These are phyloP conservation scores for Pseudomyrmex pallidus DNA, from an alignment of 1,140 invertebrate genomes.

Conservation along the genomic window DNA sequence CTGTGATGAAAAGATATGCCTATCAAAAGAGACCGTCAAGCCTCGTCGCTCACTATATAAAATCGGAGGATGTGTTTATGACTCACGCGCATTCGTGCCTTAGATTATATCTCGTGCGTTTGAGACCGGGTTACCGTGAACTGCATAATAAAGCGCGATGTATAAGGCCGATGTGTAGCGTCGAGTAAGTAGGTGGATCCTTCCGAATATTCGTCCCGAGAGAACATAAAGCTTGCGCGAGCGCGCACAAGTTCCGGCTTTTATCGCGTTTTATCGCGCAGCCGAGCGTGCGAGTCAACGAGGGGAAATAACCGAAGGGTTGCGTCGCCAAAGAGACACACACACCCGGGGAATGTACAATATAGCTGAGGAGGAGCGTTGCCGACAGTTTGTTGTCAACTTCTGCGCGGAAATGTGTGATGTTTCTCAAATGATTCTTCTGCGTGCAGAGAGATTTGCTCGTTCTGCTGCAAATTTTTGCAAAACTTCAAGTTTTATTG, in stretches of 20 bases:
- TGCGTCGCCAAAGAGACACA: conserved; percentile 29
- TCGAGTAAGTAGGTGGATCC: conserved; percentile 15
- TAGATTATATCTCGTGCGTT: background rate
- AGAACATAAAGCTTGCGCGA: conserved; percentile 6
- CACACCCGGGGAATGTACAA: background rate
- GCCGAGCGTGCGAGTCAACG: conserved; percentile 35
- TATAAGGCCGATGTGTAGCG: background rate
- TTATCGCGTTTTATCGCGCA: conserved; percentile 46
- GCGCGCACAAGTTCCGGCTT: conserved; percentile 34
- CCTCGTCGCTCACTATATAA: background rate
- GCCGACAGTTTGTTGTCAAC: conserved; percentile 18
- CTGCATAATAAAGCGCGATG: conserved; percentile 42
- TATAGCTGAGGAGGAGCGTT: background rate
- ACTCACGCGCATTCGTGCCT: background rate
- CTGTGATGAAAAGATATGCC: background rate
- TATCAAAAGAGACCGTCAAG: conserved; percentile 1
- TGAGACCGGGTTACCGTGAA: background rate
- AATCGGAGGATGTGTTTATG: conserved; percentile 15
- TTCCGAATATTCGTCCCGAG: conserved; percentile 31
- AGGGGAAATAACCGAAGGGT: conserved; percentile 25
- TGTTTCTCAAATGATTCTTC: conserved; percentile 3
- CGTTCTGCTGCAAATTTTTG: background rate
- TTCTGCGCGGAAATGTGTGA: background rate
- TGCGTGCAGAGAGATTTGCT: conserved; percentile 13
- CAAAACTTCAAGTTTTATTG: background rate